Percentiles rank a stretch among this genome's conserved stretches.
Evolutionary conservation across 2,113 vertebrate species (phyloP).

Genomic region (Eurypyga helias): DNA sequence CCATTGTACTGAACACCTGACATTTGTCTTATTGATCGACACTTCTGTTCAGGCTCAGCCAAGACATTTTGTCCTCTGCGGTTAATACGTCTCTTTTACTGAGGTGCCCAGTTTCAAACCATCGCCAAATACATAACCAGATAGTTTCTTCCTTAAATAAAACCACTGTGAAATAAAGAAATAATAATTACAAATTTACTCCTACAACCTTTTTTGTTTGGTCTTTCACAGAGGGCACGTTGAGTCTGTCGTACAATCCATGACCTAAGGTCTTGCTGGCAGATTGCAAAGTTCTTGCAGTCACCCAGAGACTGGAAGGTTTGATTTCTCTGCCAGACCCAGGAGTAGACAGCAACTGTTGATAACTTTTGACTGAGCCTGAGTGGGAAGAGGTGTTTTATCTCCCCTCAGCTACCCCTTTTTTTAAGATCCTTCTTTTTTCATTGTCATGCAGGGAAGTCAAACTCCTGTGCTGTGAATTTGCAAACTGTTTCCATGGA

Average conservation of each 20-base stretch:
- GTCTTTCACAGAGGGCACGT: neutral
- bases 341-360: neutral
- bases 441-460: neutral
- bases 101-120: neutral
- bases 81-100: neutral
- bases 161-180: neutral
- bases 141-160: neutral
- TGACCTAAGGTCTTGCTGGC: neutral
- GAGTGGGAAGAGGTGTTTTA: neutral
- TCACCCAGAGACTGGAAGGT: neutral
- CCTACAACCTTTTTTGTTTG: neutral
- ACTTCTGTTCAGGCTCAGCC: neutral
- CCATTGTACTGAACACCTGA: neutral
- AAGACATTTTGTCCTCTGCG: neutral
- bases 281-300: neutral
- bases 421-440: neutral
- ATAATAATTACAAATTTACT: neutral
- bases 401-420: neutral
- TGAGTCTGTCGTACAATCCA: neutral
- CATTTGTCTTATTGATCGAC: neutral
- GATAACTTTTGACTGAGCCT: neutral
- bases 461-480: constrained; percentile 1
- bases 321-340: neutral
- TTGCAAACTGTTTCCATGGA: constrained; percentile 60
- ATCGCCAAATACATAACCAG: neutral